These are phyloP conservation scores for Zoanthus solanderi DNA, from an alignment of 92 coral and sea anemone genomes.

Conservation along the genomic window DNA sequence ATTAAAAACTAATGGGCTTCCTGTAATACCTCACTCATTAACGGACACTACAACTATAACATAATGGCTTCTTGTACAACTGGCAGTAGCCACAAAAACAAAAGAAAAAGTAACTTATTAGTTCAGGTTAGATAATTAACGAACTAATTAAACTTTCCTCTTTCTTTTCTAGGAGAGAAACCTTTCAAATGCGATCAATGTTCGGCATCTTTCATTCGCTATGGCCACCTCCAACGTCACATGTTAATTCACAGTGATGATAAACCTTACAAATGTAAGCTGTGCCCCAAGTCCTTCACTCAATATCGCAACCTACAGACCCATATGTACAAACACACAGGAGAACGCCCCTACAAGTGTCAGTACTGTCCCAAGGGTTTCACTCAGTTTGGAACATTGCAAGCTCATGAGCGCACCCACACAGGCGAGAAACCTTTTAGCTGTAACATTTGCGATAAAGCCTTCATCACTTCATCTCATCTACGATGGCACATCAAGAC, in stretches of 20 bases:
- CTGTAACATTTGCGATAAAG: constrained; percentile 89
- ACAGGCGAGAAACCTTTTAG: constrained; percentile 97
- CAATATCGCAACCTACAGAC: constrained; percentile 97
- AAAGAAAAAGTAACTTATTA: too few species aligned
- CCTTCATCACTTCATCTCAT: constrained; percentile 76
- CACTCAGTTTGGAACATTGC: constrained; percentile 97
- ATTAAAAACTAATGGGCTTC: too few species aligned
- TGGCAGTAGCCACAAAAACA: too few species aligned
- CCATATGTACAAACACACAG: constrained; percentile 98
- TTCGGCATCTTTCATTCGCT: constrained; percentile 92
- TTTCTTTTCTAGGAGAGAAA: constrained; percentile 80
- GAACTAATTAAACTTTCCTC: not conserved
- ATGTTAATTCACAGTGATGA: constrained; percentile 93
- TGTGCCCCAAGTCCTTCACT: constrained; percentile 96
- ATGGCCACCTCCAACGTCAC: constrained; percentile 96
- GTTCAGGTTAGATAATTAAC: too few species aligned
- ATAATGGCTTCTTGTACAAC: too few species aligned
- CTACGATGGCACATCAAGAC: constrained; percentile 82
- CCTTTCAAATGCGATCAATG: constrained; percentile 97
- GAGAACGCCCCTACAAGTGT: constrained; percentile 87
- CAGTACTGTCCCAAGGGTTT: constrained; percentile 97
- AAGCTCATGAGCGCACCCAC: constrained; percentile 98
- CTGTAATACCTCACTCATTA: too few species aligned
- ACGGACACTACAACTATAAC: too few species aligned
- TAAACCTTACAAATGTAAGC: constrained; percentile 95